These are phyloP conservation scores for Notoglanidium macrostoma DNA, from an alignment of 2,797 vertebrate species.

Conservation along the genomic window DNA sequence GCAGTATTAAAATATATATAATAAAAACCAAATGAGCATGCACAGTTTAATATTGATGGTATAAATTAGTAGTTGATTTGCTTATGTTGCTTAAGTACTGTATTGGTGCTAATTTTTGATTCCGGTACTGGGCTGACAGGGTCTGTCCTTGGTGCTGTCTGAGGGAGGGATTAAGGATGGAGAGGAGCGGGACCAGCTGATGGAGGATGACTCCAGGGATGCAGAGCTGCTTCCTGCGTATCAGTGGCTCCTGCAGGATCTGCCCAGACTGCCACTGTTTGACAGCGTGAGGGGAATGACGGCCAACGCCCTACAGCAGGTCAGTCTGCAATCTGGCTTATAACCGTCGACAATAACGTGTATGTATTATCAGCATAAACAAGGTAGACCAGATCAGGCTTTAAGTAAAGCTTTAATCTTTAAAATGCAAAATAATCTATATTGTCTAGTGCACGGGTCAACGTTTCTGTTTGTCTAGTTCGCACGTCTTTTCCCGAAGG, in stretches of 20 bases:
- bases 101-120: neutral
- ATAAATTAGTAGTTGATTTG: neutral
- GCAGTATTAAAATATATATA: neutral
- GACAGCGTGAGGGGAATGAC: constrained; percentile 90
- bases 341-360: neutral
- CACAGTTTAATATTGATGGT: neutral
- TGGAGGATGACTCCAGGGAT: constrained; percentile 89
- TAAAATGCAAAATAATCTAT: neutral
- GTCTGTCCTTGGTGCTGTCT: constrained; percentile 90
- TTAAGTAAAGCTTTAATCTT: neutral
- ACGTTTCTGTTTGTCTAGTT: neutral
- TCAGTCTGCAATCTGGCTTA: constrained; percentile 54
- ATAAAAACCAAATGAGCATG: neutral
- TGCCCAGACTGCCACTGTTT: constrained; percentile 91
- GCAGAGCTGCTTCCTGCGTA: constrained; percentile 86
- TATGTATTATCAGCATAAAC: neutral
- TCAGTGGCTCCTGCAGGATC: constrained; percentile 93
- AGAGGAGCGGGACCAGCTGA: constrained; percentile 89
- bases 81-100: neutral
- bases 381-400: neutral
- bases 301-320: constrained; percentile 92
- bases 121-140: constrained; percentile 69
- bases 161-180: constrained; percentile 88
- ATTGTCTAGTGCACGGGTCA: neutral
- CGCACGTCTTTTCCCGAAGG: neutral